Base-by-base conservation (phyloP, 1,140 invertebrate species). In the Apis dorsata region DNA sequence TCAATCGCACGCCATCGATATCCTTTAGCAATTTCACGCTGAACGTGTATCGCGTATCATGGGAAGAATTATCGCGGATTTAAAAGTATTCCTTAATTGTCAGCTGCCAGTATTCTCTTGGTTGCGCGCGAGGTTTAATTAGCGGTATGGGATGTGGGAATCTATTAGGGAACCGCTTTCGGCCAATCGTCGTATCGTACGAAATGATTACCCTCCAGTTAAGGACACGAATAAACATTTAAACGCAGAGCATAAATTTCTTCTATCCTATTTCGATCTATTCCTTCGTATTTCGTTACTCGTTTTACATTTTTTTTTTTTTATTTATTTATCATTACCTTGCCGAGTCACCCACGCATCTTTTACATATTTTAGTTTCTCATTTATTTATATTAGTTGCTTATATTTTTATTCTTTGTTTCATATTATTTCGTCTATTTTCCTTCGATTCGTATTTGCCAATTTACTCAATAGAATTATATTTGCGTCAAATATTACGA, bases 1-100 rank as follows among this genome's bases (percentile, higher is more conserved):
- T 63, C 44, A 57, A 84, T 86, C 59, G 72, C 34, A 4, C 57
- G 15, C 28, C 51, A 49, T 21, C 66, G 51, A 34, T 83, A 51
- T 79, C 63, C 57, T n/a, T 70, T 66, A 44, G 17, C 66, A 60
- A 53, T 51, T 70, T 76, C 19, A 10, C 19, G 28, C 11, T 12
- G 5, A 3, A 5, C 51, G 13, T 49, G 2, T 44, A 34, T 34
- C n/a, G 44, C 9, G 12, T 19, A 55, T 24, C 53, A 12, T 34
- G 12, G 11, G 49, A 24, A 44, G 34, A 51, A 24, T 51, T 70
- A 51, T 24, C 9, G 2, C 12, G 8, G 66, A 13, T 69, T 49
- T 13, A 13, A 44, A 49, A n/a, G 51, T 1, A 8, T 69, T 51
- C 21, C 5, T n/a, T 49, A 51, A 69, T n/a, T 5, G 4, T 21